Evolutionary conservation across 2,888 invertebrate species (phyloP), one percentile per base, ranked within the genome.

Genomic region (Eilema griseolum): DNA sequence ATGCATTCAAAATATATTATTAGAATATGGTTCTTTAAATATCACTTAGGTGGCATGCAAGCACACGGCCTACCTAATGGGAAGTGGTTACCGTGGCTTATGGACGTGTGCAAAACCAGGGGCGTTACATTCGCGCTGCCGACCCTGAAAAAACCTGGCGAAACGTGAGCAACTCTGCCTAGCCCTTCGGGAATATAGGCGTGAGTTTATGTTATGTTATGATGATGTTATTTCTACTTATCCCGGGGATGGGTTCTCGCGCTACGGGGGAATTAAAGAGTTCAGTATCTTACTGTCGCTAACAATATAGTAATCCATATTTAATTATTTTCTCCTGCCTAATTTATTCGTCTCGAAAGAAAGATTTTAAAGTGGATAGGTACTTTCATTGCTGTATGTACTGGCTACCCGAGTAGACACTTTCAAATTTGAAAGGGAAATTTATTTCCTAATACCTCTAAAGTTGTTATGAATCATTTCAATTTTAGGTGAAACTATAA

Each of bases 401-500:
- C 23, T 23, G 12, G 23, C 26, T 59, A 7, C 57, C 16, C n/a
- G 24, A 57, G 57, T 24, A 59, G 57, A 12, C 12, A 59, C n/a
- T 59, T n/a, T n/a, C 20, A 52, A 59, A 59, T 59, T 59, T 26
- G 57, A 12, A 59, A 59, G 23, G 23, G 57, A 12, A 57, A 57
- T 57, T 24, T 57, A 20, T 24, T n/a, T 24, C 57, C 24, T 57
- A 46, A 20, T 20, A 59, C 57, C 23, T 26, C 14, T 59, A 11
- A 7, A 52, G n/a, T 33, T 60, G 12, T 33, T 37, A 37, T 37
- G 57, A 59, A 23, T 59, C 23, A 59, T 59, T 59, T 24, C 57
- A 59, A 60, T 52, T 52, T 52, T 52, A 52, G 26, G 24, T n/a
- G 12, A 31, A 64, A 64, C 26, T 46, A 63, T 52, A 52, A 28